phyloP scores from a whole-genome alignment of 2,797 vertebrate genomes.

The Labroides dimidiatus region DNA sequence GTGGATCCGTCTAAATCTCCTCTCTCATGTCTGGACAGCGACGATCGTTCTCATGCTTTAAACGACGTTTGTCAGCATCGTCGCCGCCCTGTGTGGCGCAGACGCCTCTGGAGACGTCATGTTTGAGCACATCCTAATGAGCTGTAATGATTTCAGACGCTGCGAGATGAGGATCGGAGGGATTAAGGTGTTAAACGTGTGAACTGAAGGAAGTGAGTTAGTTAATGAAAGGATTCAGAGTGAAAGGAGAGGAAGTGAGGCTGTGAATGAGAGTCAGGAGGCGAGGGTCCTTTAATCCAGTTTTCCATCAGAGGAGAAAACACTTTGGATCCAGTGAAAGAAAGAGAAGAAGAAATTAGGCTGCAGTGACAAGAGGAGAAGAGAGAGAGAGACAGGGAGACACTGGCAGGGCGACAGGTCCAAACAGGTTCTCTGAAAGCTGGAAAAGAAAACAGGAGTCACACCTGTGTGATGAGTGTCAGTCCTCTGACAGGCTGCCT shows the following conservation, averaged over 20 bases:
- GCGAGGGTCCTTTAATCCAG: slow-evolving; percentile 31
- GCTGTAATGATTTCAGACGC: slow-evolving; percentile 30
- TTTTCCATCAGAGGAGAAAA: slow-evolving; percentile 38
- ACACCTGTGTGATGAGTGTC: slow-evolving; percentile 32
- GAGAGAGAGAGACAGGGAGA: background rate
- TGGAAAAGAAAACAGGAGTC: slow-evolving; percentile 36
- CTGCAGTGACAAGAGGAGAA: slow-evolving; percentile 12
- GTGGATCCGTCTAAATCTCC: slow-evolving; percentile 18
- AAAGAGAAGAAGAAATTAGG: background rate
- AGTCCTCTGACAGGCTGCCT: slow-evolving; percentile 4
- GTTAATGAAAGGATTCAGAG: slow-evolving; percentile 30
- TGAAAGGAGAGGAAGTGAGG: slow-evolving; percentile 29
- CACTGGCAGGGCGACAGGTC: slow-evolving; percentile 31
- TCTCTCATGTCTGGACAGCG: slow-evolving; percentile 11
- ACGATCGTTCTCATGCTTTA: slow-evolving; percentile 11
- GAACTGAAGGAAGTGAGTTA: slow-evolving; percentile 40
- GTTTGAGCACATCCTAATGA: slow-evolving; percentile 49
- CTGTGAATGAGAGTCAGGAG: slow-evolving; percentile 20
- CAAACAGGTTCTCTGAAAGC: slow-evolving; percentile 45
- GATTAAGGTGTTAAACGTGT: slow-evolving; percentile 51
- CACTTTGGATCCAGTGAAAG: slow-evolving; percentile 1
- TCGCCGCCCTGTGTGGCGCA: background rate
- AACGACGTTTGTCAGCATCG: slow-evolving; percentile 19
- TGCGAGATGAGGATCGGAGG: slow-evolving; percentile 11
- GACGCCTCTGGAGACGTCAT: slow-evolving; percentile 26